Evolutionary conservation across 2,113 vertebrate genomes (phyloP).

Genomic region (Malurus cyaneus): DNA sequence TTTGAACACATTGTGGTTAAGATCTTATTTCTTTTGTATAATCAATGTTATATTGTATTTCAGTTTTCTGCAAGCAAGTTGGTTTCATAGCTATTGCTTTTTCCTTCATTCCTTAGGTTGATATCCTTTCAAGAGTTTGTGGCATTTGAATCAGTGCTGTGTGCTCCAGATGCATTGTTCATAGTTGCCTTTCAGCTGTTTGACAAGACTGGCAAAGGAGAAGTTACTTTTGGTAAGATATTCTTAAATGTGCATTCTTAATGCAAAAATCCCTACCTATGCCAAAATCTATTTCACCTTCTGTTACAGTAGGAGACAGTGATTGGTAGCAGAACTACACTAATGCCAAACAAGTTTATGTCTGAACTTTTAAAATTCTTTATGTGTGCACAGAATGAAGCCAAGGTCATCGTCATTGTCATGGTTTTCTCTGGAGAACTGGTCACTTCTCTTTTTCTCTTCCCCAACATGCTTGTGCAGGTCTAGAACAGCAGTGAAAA

Average conservation of each 20-base stretch:
- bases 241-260: background rate
- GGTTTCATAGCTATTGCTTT: slow-evolving; percentile 21
- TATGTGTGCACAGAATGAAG: background rate
- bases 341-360: background rate
- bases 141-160: slow-evolving; percentile 87
- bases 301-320: background rate
- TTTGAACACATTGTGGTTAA: background rate
- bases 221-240: slow-evolving; percentile 85
- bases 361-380: background rate
- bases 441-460: background rate
- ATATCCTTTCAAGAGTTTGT: slow-evolving; percentile 91
- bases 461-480: background rate
- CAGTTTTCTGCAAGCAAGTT: background rate
- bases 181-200: slow-evolving; percentile 89
- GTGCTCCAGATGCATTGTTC: slow-evolving; percentile 85
- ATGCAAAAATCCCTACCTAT: background rate
- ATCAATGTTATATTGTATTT: background rate
- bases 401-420: background rate
- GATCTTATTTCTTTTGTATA: background rate
- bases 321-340: background rate
- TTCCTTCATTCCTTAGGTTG: slow-evolving; percentile 73
- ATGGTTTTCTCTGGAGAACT: background rate
- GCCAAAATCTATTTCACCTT: background rate
- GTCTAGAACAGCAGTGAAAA: background rate
- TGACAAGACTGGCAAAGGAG: slow-evolving; percentile 86